Base-by-base conservation (phyloP, 1,140 invertebrate genomes). In the Protaetia brevitarsis region DNA sequence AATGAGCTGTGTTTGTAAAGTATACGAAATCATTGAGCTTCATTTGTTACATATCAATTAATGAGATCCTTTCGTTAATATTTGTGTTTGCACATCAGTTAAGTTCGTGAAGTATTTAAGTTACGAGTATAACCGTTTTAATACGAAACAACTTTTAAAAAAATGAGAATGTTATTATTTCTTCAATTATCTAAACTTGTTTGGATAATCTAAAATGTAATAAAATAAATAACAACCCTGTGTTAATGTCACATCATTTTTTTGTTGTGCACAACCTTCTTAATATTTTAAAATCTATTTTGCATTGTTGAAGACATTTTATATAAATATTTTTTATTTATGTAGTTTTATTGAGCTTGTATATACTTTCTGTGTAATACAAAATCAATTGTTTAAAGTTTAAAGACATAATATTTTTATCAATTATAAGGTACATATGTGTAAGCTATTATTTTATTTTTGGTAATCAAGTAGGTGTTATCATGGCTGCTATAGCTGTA, bases 221-320 rank as follows among this genome's bases (percentile, higher is more conserved):
- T 34, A 34, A 34, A 23, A 30, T 58, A 27, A 58, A 28, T 30
- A 3, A 58, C 3, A 58, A 58, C 56, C 56, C 56, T 58, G 56
- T 58, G 11, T 58, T 10, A 8, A 36, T 7, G 34, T 16, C 11
- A 13, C 10, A 13, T 56, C 11, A 19, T 56, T 56, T 56, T 19
- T 56, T 56, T 56, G n/a, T n/a, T n/a, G n/a, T 56, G 51, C 23
- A 27, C 56, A 27, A 23, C 13, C 7, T 58, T 58, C 8, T 45
- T 62, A 29, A 8, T 41, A 67, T 63, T 13, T 41, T 51, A 45
- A 45, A 65, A 71, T 70, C 72, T 66, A 70, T 70, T 72, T 72
- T 72, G 71, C 71, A 73, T 74, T 74, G 71, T 74, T 72, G 70
- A 71, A 74, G 71, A 71, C 73, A 74, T 62, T 70, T 64, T 61